A percentile compares a stretch with the other conserved stretches of the same genome.
These are phyloP conservation scores for Romanogobio albipinnatus DNA, from an alignment of 2,113 vertebrate genomes.

Conservation along the genomic window DNA sequence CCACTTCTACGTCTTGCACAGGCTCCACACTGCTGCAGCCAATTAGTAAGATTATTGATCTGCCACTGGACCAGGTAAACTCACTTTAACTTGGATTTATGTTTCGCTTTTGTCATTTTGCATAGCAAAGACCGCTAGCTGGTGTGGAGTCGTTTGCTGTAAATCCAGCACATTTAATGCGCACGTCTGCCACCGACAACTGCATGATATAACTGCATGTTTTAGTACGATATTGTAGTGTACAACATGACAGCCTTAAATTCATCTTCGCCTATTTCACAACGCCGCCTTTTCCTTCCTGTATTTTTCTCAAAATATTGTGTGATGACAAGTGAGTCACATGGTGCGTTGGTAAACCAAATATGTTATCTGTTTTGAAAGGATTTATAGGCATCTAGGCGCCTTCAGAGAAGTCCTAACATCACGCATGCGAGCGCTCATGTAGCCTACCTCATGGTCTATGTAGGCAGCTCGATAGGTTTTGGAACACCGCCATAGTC, in stretches of 20 bases:
- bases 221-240: background rate
- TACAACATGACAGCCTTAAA: background rate
- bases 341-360: background rate
- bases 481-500: background rate
- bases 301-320: slow-evolving; percentile 1
- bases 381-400: background rate
- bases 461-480: background rate
- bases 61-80: slow-evolving; percentile 93
- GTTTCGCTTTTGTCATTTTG: background rate
- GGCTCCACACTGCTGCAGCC: slow-evolving; percentile 92
- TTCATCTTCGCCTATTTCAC: background rate
- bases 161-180: background rate
- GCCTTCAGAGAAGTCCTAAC: background rate
- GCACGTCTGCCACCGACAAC: background rate
- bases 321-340: slow-evolving; percentile 7
- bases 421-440: background rate
- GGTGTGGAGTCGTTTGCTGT: background rate
- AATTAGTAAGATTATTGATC: slow-evolving; percentile 89
- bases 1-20: slow-evolving; percentile 84
- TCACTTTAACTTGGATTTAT: background rate
- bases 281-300: background rate
- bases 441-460: background rate
- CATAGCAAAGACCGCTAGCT: background rate
- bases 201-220: background rate
- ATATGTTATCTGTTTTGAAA: background rate